Evolutionary conservation across 2,113 vertebrate genomes (phyloP).

Genomic region (Halcyon senegalensis): DNA sequence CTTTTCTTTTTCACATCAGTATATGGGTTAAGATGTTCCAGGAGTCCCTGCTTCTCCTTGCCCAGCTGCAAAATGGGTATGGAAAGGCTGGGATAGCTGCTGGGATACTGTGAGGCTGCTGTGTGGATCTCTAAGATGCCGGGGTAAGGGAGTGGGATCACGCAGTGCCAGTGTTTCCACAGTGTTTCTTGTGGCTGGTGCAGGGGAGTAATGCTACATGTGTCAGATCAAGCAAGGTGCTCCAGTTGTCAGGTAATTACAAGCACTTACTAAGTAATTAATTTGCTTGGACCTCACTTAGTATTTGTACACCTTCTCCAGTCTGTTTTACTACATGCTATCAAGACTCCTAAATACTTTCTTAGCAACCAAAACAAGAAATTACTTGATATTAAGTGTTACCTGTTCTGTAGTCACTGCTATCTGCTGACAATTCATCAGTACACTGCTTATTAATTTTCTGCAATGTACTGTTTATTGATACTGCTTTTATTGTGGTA

Average conservation of each 20-base stretch:
- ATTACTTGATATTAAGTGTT: neutral
- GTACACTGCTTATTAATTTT: constrained; percentile 40
- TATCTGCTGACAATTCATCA: neutral
- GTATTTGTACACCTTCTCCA: neutral
- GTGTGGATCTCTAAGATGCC: neutral
- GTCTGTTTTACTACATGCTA: neutral
- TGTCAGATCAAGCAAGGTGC: neutral
- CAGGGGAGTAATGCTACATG: neutral
- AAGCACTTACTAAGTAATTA: neutral
- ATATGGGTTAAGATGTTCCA: neutral
- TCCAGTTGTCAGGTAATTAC: neutral
- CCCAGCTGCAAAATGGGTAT: neutral
- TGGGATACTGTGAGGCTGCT: neutral
- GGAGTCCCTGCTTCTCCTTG: neutral
- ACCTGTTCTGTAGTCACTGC: neutral
- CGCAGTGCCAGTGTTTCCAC: neutral
- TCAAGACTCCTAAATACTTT: neutral
- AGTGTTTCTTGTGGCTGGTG: neutral
- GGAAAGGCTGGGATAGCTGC: neutral
- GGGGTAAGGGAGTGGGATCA: neutral
- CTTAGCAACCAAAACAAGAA: constrained; percentile 2
- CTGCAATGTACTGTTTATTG: constrained; percentile 21
- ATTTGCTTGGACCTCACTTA: neutral
- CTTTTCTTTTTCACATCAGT: neutral
- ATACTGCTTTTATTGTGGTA: constrained; percentile 45